Conservation (phyloP, 2,113 vertebrate genomes). For the Ceuthmochares aereus region DNA sequence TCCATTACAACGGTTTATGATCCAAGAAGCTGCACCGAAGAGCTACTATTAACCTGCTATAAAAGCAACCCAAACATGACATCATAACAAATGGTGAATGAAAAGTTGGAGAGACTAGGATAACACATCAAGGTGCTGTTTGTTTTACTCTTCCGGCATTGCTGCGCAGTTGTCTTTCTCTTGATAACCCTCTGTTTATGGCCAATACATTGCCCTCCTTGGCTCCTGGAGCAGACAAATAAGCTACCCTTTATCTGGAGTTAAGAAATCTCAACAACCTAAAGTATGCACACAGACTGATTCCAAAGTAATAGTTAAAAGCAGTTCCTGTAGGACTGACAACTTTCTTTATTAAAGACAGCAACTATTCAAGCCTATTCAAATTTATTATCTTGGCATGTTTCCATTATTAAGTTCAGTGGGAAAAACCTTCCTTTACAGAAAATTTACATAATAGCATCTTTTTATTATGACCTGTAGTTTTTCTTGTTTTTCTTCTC, state of each 20-base stretch:
- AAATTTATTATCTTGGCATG: background rate
- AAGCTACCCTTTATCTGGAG: background rate
- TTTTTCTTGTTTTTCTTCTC: background rate
- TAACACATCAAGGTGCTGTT: background rate
- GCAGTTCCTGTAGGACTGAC: background rate
- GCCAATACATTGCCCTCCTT: background rate
- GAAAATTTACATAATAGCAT: background rate
- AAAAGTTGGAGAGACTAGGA: background rate
- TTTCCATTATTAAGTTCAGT: background rate
- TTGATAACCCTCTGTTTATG: background rate
- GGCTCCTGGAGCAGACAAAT: background rate
- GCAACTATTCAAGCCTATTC: background rate
- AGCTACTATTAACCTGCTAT: background rate
- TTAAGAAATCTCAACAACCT: background rate
- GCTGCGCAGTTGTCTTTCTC: background rate
- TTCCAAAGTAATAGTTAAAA: background rate
- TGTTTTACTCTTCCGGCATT: background rate
- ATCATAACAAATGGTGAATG: background rate
- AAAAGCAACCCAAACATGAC: background rate
- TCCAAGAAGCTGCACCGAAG: background rate
- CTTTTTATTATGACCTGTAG: background rate
- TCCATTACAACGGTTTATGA: background rate
- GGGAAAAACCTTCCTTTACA: background rate
- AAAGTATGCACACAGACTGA: background rate
- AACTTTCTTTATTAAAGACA: slow-evolving; percentile 16